Conservation (phyloP, 2,888 invertebrate genomes). For the Argynnis bischoffii region DNA sequence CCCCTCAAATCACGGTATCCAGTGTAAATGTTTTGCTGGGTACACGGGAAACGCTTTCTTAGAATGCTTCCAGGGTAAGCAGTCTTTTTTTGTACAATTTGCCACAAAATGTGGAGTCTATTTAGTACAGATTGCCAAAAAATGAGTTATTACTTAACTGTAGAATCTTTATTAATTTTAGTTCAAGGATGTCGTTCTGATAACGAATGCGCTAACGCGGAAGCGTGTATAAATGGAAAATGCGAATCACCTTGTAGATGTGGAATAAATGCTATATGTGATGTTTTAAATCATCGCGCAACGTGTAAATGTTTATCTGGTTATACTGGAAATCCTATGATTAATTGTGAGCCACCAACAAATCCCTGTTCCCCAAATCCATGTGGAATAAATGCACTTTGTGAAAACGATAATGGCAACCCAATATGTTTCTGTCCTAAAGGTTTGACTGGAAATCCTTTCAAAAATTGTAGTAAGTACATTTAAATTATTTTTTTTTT, state of each 20-base stretch:
- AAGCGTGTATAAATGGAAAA: constrained; percentile 89
- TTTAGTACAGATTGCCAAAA: too few relatives aligned
- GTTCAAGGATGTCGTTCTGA: constrained; percentile 88
- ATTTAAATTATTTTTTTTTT: constrained; percentile 2
- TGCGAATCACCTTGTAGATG: constrained; percentile 91
- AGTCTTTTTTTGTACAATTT: too few relatives aligned
- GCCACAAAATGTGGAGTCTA: too few relatives aligned
- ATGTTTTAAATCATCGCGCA: constrained; percentile 89
- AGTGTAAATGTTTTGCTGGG: constrained; percentile 88
- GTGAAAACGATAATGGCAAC: constrained; percentile 91
- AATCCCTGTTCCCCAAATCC: constrained; percentile 93
- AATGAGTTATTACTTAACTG: background rate
- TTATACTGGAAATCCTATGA: constrained; percentile 89
- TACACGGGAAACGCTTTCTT: constrained; percentile 90
- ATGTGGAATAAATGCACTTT: constrained; percentile 92
- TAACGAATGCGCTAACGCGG: constrained; percentile 86
- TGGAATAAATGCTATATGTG: constrained; percentile 90
- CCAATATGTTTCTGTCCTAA: constrained; percentile 95
- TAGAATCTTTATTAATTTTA: constrained; percentile 41
- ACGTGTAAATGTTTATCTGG: constrained; percentile 92
- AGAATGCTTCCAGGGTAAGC: constrained; percentile 85
- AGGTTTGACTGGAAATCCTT: constrained; percentile 95
- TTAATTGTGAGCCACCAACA: constrained; percentile 87
- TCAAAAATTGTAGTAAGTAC: constrained; percentile 93
- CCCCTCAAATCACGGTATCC: constrained; percentile 88